Base-by-base conservation (phyloP, 2,797 vertebrate genomes). In the Propithecus perrieri region DNA sequence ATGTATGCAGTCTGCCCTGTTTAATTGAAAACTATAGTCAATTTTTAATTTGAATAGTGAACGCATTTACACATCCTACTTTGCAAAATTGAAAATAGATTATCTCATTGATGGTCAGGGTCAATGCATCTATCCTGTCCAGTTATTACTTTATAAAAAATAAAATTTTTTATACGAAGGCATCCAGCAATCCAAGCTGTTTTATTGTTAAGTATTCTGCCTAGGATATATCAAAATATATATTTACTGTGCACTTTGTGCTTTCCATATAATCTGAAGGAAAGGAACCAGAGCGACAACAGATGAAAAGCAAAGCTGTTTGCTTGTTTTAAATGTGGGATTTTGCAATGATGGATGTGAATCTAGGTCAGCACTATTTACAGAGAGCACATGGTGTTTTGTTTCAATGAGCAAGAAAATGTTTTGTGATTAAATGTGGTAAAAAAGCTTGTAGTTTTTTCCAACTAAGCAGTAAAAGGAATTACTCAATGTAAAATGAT, bases 371-470 rank as follows among this genome's bases (percentile, higher is more conserved):
- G 84, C 89, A 85, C 79, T 97, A 55, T 95, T 94, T 97, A 87
- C 87, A 85, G 81, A 95, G 67, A 96, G 93, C 95, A 92, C 91
- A 87, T 95, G 85, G 85, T 93, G 89, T 96, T 97, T 97, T 95
- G 79, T 98, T 87, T 97, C 94, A 97, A 91, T 83, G 95, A 96
- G 91, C 79, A 96, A 91, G 95, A 97, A 97, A 89, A 81, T 84
- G 89, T 86, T 96, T 93, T 85, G 85, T 30, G 59, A 96, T 97
- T 92, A 95, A 90, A 94, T 96, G 91, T 96, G 97, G 92, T 96
- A 57, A 97, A 97, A 97, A 91, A 95, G 57, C 90, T 76, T 95
- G 95, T 59, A 24, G 33, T 50, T 90, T 93, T 93, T 95, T 67
- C 94, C 94, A 95, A 46, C 90, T 85, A 94, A 96, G 95, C 94